A percentile compares a stretch with the other conserved stretches of the same genome.
phyloP scores from a whole-genome alignment of 2,888 invertebrate species.

The Pteria penguin region DNA sequence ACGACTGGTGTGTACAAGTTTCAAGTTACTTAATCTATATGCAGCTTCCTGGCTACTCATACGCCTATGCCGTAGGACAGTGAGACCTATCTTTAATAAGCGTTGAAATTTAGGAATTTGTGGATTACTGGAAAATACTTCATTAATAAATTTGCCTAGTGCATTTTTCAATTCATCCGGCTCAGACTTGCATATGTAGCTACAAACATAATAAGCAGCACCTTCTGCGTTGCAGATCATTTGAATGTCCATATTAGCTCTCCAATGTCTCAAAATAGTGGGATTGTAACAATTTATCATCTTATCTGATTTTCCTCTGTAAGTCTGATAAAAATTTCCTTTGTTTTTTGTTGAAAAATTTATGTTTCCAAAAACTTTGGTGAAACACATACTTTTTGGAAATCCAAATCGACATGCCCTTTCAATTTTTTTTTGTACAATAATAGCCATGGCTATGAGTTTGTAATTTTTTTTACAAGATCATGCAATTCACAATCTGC shows the following conservation, averaged over 20 bases:
- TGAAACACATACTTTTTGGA: conserved; percentile 15
- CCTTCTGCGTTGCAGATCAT: conserved; percentile 34
- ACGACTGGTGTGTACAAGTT: conserved; percentile 6
- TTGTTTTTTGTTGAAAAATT: conserved; percentile 13
- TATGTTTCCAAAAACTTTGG: conserved; percentile 28
- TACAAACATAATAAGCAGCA: conserved; percentile 51
- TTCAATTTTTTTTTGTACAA: too few species aligned
- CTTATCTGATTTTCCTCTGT: background rate
- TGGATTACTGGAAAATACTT: conserved; percentile 4
- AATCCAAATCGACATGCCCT: conserved; percentile 48
- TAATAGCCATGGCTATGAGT: too few species aligned
- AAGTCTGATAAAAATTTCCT: conserved; percentile 39
- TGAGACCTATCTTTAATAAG: too few species aligned
- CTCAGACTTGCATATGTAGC: conserved; percentile 45
- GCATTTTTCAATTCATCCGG: too few species aligned
- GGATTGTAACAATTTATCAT: conserved; percentile 43
- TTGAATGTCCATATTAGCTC: conserved; percentile 50
- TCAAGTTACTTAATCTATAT: conserved; percentile 10
- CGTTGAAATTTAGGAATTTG: background rate
- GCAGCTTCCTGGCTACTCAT: conserved; percentile 23
- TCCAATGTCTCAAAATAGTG: conserved; percentile 40
- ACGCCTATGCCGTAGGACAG: too few species aligned
- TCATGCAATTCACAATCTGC: conserved; percentile 20
- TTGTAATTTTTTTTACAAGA: too few species aligned
- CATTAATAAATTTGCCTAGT: conserved; percentile 8